These are phyloP conservation scores for Montipora cactus DNA, from an alignment of 64 coral and sea anemone genomes.

Conservation along the genomic window DNA sequence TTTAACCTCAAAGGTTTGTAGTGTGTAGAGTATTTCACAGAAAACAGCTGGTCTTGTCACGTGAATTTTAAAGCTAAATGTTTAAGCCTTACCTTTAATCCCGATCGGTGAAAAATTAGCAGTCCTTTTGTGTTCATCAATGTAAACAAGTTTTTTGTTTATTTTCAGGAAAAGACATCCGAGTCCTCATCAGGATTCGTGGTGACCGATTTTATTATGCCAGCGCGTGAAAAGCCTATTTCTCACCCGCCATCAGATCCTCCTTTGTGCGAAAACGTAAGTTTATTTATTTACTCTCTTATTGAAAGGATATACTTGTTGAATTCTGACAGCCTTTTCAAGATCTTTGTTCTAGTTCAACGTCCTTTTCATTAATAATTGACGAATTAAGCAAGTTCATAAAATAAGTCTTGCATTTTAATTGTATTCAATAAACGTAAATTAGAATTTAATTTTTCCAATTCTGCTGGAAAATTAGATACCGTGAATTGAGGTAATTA, in stretches of 20 bases:
- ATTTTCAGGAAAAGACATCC: constrained; percentile 48
- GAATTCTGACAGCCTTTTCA: neutral
- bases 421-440: neutral
- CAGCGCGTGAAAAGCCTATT: constrained; percentile 77
- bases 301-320: neutral
- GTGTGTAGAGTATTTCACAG: neutral
- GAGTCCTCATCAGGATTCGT: constrained; percentile 29
- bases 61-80: neutral
- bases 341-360: neutral
- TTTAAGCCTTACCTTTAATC: neutral
- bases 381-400: neutral
- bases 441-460: neutral
- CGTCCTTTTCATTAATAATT: constrained; percentile 14
- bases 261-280: constrained; percentile 86
- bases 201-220: constrained; percentile 78
- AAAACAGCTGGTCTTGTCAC: neutral
- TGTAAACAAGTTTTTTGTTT: constrained; percentile 38
- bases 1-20: neutral
- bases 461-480: neutral
- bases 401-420: neutral
- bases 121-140: neutral
- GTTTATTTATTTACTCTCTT: constrained; percentile 13
- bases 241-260: constrained; percentile 81
- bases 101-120: neutral
- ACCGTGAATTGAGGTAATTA: neutral